Evolutionary conservation across 2,113 vertebrate species (phyloP).

Genomic region (Chaetodon auriga): DNA sequence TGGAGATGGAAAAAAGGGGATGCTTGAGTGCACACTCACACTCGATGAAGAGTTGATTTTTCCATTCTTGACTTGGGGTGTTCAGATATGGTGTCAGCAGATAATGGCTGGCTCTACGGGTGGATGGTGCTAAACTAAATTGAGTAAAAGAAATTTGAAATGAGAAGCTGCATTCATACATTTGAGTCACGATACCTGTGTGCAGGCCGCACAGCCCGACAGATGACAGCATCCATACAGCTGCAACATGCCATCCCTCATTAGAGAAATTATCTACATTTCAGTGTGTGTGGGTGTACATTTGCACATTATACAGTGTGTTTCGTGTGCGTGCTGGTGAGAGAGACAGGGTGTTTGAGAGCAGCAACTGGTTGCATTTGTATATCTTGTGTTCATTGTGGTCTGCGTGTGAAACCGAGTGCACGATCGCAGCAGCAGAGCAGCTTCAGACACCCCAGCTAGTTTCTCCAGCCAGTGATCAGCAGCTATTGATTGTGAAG

Average conservation of each 20-base stretch:
- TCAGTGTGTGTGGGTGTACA: slow-evolving; percentile 30
- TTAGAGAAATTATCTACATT: slow-evolving; percentile 52
- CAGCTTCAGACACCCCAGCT: slow-evolving; percentile 42
- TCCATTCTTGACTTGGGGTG: slow-evolving; percentile 53
- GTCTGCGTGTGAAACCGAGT: slow-evolving; percentile 45
- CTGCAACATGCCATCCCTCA: slow-evolving; percentile 55
- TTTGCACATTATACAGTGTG: slow-evolving; percentile 7
- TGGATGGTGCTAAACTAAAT: slow-evolving; percentile 17
- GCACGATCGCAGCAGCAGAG: slow-evolving; percentile 22
- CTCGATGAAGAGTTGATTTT: slow-evolving; percentile 62
- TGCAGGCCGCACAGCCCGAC: slow-evolving; percentile 5
- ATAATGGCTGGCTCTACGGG: slow-evolving; percentile 34
- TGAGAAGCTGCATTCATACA: slow-evolving; percentile 1
- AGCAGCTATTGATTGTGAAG: slow-evolving; percentile 76
- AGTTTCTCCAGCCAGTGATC: slow-evolving; percentile 72
- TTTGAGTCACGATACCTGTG: background rate
- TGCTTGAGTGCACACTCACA: slow-evolving; percentile 56
- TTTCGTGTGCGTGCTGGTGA: background rate
- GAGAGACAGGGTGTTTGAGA: background rate
- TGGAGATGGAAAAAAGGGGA: slow-evolving; percentile 73
- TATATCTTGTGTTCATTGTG: slow-evolving; percentile 33
- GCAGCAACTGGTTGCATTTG: slow-evolving; percentile 46
- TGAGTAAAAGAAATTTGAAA: slow-evolving; percentile 34
- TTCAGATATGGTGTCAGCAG: slow-evolving; percentile 59
- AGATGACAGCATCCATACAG: slow-evolving; percentile 38